Evolutionary conservation across 92 coral and sea anemone species (phyloP).

Genomic region (Montipora capitata): DNA sequence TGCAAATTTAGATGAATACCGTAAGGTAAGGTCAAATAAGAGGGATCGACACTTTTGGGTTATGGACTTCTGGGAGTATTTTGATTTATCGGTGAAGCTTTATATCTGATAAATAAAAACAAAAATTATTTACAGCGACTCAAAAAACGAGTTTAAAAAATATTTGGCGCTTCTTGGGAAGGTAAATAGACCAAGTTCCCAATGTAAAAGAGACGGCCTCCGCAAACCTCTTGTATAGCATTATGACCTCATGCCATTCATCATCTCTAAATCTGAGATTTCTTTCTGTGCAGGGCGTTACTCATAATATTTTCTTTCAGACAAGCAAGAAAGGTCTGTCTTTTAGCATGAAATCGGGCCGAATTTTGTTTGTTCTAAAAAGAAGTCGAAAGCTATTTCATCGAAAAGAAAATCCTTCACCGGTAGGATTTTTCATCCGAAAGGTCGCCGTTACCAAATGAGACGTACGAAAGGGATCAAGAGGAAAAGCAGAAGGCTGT

Average conservation of each 20-base stretch:
- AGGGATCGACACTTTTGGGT: no score
- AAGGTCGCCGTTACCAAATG: neutral
- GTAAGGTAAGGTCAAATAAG: no score
- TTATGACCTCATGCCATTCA: slow-evolving; percentile 38
- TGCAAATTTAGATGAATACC: no score
- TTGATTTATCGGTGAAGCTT: no score
- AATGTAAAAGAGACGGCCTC: neutral
- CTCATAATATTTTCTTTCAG: neutral
- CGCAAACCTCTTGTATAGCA: slow-evolving; percentile 30
- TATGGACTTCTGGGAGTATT: no score
- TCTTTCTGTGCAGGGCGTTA: slow-evolving; percentile 23
- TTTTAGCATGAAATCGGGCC: neutral
- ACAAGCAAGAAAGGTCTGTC: neutral
- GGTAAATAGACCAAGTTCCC: neutral
- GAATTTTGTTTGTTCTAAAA: neutral
- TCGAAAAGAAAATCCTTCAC: neutral
- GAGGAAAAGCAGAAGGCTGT: neutral
- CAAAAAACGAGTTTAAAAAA: no score
- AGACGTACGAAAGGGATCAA: slow-evolving; percentile 3
- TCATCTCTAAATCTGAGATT: slow-evolving; percentile 70
- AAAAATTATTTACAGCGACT: no score
- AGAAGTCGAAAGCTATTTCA: neutral
- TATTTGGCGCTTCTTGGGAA: no score
- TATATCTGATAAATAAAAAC: no score
- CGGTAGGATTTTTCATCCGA: neutral